Evolutionary conservation across 2,113 vertebrate species (phyloP).

Genomic region (Lota lota): DNA sequence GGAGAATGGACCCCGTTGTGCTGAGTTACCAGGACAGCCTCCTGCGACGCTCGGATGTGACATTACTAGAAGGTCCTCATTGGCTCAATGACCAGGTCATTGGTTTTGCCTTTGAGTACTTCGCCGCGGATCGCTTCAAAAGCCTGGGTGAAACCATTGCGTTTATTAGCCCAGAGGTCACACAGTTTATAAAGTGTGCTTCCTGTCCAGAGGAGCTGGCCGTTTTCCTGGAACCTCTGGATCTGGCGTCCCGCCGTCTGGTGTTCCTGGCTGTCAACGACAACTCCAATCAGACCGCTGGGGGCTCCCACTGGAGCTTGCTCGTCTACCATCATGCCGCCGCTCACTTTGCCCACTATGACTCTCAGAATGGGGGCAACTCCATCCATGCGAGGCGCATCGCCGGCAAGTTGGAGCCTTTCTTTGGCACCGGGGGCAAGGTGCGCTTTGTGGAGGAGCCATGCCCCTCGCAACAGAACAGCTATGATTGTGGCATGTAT

Average conservation of each 20-base stretch:
- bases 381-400: constrained; percentile 83
- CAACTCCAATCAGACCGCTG: constrained; percentile 86
- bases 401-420: constrained; percentile 81
- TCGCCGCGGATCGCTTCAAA: constrained; percentile 79
- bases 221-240: constrained; percentile 87
- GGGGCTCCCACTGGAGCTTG: constrained; percentile 96
- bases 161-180: constrained; percentile 93
- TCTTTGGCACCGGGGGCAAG: constrained; percentile 74
- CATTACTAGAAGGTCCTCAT: constrained; percentile 85
- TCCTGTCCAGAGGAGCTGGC: constrained; percentile 82
- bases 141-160: constrained; percentile 70
- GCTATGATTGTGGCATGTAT: constrained; percentile 98
- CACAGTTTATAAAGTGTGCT: constrained; percentile 95
- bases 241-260: constrained; percentile 76
- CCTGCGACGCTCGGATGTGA: constrained; percentile 85
- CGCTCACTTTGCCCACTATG: constrained; percentile 87
- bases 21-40: constrained; percentile 96
- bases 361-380: constrained; percentile 89
- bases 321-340: constrained; percentile 83
- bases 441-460: constrained; percentile 82
- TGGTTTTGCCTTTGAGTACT: constrained; percentile 94
- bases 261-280: constrained; percentile 93
- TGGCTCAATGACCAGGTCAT: constrained; percentile 98
- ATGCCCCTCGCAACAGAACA: constrained; percentile 90
- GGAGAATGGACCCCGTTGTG: constrained; percentile 88